Percentiles rank a stretch among this genome's conserved stretches.
phyloP scores from a whole-genome alignment of 2,888 invertebrate genomes.

The Kryphioiulus occultus region DNA sequence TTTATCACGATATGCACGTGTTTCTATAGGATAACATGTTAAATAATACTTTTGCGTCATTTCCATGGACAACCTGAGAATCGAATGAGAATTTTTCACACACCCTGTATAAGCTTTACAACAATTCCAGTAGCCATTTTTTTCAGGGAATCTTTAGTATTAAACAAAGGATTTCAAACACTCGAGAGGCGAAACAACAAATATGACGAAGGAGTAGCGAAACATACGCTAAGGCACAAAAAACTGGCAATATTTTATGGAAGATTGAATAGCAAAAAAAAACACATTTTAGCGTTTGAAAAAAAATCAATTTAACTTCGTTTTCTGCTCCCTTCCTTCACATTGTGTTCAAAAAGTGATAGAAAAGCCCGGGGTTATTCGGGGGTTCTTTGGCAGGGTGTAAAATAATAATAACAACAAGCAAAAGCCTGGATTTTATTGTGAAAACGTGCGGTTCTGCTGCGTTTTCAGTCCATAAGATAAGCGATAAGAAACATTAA shows the following conservation, averaged over 20 bases:
- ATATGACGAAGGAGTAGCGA: background rate
- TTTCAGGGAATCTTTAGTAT: background rate
- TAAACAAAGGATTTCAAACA: background rate
- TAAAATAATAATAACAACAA: background rate
- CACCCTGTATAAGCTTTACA: too few relatives aligned
- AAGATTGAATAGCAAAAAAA: constrained; percentile 10
- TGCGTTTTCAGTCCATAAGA: background rate
- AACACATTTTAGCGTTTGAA: background rate
- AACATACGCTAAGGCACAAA: constrained; percentile 1
- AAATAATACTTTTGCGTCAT: too few relatives aligned
- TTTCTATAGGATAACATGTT: too few relatives aligned
- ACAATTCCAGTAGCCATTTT: too few relatives aligned
- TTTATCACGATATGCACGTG: too few relatives aligned
- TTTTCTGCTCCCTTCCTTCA: background rate
- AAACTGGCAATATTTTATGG: background rate
- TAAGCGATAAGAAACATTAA: constrained; percentile 20
- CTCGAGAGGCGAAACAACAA: background rate
- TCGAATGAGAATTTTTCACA: too few relatives aligned
- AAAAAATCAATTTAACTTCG: constrained; percentile 39
- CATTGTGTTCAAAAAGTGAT: background rate
- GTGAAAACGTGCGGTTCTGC: background rate
- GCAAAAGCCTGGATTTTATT: background rate
- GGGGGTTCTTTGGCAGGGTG: background rate
- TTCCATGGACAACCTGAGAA: too few relatives aligned
- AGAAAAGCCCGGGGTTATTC: background rate